Evolutionary conservation across 2,888 invertebrate genomes (phyloP).

Genomic region (Bimastos eiseni): DNA sequence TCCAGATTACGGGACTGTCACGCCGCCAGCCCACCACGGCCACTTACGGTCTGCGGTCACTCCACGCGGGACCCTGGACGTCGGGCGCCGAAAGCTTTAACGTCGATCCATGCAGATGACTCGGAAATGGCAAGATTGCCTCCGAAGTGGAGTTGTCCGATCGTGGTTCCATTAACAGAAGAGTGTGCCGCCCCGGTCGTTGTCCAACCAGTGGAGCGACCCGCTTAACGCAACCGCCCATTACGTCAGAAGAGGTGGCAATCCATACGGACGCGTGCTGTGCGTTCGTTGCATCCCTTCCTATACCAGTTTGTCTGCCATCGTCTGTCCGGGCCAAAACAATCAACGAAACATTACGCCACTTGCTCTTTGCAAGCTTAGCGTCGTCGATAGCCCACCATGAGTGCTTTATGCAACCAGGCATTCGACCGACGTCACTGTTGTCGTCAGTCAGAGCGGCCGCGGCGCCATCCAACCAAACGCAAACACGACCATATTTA

Average conservation of each 20-base stretch:
- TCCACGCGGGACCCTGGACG: neutral
- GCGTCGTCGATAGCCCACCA: neutral
- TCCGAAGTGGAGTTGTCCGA: neutral
- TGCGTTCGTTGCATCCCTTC: slow-evolving; percentile 4
- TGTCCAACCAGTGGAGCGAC: neutral
- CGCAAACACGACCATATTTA: neutral
- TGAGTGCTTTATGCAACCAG: neutral
- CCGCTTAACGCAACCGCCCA: neutral
- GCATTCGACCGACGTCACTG: neutral
- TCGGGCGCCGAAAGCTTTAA: neutral
- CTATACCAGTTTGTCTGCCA: slow-evolving; percentile 13
- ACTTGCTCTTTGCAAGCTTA: neutral
- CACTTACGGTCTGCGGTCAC: neutral
- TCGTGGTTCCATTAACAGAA: slow-evolving; percentile 13
- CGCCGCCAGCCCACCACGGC: neutral
- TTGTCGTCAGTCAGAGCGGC: neutral
- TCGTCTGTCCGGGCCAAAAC: neutral
- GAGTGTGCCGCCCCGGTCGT: neutral
- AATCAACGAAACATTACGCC: neutral
- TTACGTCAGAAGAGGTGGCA: neutral
- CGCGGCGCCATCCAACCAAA: neutral
- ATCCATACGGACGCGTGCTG: neutral
- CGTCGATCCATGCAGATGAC: neutral
- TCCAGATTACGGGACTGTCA: neutral
- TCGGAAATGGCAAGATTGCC: neutral